Conservation (phyloP, 2,797 vertebrate genomes). For the Falco columbarius region DNA sequence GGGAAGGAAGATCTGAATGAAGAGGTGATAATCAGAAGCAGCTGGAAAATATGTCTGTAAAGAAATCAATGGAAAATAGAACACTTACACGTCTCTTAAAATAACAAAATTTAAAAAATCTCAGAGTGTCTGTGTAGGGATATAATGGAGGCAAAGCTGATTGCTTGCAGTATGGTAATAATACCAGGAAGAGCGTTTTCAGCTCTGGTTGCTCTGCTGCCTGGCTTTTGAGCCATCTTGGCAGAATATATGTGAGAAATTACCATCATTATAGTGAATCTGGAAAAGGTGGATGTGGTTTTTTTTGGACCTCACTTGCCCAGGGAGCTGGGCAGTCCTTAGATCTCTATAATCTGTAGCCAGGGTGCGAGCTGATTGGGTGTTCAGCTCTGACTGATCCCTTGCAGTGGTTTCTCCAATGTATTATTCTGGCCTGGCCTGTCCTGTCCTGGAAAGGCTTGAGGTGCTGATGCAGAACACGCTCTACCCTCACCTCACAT, state of each 20-base stretch:
- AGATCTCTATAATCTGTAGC: background rate
- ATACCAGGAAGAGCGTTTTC: background rate
- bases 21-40: background rate
- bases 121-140: background rate
- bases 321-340: background rate
- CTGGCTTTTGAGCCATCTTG: background rate
- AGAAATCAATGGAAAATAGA: constrained; percentile 12
- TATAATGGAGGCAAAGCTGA: background rate
- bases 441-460: background rate
- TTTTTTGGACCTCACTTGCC: background rate
- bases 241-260: background rate
- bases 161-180: background rate
- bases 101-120: background rate
- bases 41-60: background rate
- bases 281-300: background rate
- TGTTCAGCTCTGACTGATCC: background rate
- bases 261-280: background rate
- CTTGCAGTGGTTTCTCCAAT: background rate
- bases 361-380: background rate
- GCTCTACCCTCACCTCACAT: background rate
- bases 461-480: background rate
- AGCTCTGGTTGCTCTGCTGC: background rate
- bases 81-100: background rate
- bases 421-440: background rate
- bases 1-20: background rate